These are phyloP conservation scores for Anniella stebbinsi DNA, from an alignment of 2,797 vertebrate genomes.

Conservation along the genomic window DNA sequence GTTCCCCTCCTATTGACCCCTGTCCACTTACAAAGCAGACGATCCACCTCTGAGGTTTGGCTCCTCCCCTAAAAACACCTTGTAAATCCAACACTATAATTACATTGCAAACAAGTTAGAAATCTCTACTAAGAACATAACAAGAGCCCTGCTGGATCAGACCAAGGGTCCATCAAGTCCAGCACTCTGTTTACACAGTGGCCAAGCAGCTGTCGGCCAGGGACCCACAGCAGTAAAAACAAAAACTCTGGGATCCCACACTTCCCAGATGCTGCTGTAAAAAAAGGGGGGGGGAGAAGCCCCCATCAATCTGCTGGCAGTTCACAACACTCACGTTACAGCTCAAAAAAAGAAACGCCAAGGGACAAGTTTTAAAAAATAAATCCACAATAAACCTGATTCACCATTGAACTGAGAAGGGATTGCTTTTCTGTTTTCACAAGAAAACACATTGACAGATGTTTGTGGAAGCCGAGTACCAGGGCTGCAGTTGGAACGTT, in stretches of 20 bases:
- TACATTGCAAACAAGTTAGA: neutral
- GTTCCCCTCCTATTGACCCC: too few species aligned
- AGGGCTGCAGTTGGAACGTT: neutral
- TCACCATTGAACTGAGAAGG: neutral
- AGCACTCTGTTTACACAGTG: too few species aligned
- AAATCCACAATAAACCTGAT: neutral
- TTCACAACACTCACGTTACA: neutral
- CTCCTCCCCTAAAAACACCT: neutral
- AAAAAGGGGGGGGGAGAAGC: neutral
- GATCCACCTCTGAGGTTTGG: neutral
- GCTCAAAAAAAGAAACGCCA: neutral
- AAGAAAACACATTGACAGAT: neutral
- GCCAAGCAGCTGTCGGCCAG: too few species aligned
- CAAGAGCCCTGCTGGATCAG: too few species aligned
- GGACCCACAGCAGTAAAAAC: neutral
- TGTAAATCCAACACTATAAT: neutral
- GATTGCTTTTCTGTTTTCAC: neutral
- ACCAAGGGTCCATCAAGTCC: too few species aligned
- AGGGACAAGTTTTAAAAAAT: neutral
- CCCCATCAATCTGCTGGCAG: neutral
- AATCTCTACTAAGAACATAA: neutral
- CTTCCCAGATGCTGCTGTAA: neutral
- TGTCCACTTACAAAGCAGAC: neutral
- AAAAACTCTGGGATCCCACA: neutral
- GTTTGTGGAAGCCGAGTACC: fast-evolving